Evolutionary conservation across 2,888 invertebrate genomes (phyloP).

Genomic region (Sinhomidia bicolor): DNA sequence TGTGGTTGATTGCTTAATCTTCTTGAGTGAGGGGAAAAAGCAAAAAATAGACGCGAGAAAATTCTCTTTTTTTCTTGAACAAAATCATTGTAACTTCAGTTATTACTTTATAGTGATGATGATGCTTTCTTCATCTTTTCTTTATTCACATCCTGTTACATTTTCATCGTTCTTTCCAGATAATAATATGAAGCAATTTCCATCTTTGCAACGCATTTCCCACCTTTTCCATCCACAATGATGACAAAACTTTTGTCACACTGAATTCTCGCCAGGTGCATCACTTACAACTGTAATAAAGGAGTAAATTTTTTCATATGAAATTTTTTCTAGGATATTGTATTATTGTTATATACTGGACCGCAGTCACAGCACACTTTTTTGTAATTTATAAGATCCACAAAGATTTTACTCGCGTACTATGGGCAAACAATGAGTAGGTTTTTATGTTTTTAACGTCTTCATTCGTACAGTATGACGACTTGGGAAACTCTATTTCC

Average conservation of each 20-base stretch:
- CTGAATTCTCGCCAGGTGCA: not conserved
- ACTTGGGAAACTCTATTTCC: constrained; percentile 47
- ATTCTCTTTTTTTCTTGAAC: not conserved
- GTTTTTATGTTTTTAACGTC: not conserved
- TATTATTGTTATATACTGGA: not conserved
- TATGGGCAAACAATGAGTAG: not conserved
- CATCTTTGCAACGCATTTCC: constrained; percentile 10
- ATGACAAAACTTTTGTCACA: constrained; percentile 45
- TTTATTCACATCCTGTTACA: not conserved
- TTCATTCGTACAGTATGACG: not conserved
- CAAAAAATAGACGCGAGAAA: constrained; percentile 14
- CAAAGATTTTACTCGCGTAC: not conserved
- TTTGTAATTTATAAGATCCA: not conserved
- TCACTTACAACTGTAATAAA: not conserved
- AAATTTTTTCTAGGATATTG: too few relatives aligned
- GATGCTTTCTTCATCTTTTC: not conserved
- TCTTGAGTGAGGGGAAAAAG: not conserved
- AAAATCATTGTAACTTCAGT: not conserved
- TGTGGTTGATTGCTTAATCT: constrained; percentile 64
- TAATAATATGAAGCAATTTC: constrained; percentile 49
- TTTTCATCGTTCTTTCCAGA: not conserved
- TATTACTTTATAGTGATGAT: not conserved
- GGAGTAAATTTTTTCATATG: not conserved
- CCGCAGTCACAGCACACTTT: not conserved
- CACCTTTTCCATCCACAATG: not conserved